phyloP scores from a whole-genome alignment of 2,113 vertebrate genomes.

The Lophochroa leadbeateri region DNA sequence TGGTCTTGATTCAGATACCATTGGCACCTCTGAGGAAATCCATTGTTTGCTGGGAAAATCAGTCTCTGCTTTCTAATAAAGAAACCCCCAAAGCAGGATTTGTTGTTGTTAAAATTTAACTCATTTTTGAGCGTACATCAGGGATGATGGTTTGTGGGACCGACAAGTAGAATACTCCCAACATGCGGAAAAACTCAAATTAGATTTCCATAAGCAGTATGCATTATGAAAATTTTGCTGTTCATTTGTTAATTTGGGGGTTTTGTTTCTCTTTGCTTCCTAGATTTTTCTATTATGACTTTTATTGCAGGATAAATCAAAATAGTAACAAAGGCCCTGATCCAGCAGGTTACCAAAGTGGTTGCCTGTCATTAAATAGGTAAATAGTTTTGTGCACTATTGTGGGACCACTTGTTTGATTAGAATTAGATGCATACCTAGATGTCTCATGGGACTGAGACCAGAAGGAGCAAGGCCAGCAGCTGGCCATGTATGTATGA shows the following conservation, averaged over 20 bases:
- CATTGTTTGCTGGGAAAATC: neutral
- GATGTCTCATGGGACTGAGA: neutral
- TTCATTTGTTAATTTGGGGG: neutral
- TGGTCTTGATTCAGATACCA: neutral
- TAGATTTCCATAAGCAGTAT: neutral
- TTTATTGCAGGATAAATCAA: neutral
- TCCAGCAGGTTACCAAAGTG: neutral
- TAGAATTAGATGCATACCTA: neutral
- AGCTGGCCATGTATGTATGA: neutral
- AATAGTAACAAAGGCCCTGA: neutral
- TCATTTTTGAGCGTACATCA: neutral
- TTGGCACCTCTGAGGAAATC: slow-evolving; percentile 9
- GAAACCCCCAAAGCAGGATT: neutral
- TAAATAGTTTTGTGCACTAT: neutral
- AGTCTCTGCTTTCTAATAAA: neutral
- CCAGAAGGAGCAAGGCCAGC: neutral
- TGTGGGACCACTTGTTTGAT: neutral
- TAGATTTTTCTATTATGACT: neutral
- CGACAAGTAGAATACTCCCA: neutral
- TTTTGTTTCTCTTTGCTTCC: neutral
- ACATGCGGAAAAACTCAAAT: neutral
- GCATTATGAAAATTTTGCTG: neutral
- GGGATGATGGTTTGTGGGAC: neutral
- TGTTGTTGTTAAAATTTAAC: neutral
- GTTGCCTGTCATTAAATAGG: neutral